Conservation (phyloP, 2,888 invertebrate species). For the Zhuqinia jingwanae region DNA sequence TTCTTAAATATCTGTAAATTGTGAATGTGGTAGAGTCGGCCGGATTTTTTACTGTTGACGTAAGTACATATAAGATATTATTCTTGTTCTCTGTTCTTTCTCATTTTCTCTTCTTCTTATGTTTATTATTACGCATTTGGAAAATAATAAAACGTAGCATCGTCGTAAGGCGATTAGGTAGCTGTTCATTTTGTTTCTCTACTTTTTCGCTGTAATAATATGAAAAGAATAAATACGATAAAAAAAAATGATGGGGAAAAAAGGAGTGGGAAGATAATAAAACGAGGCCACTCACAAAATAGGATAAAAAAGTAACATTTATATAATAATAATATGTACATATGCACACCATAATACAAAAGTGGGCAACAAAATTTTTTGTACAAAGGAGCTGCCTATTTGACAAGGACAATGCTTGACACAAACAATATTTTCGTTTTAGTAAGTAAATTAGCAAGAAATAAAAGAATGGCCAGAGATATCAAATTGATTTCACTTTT, state of each 20-base stretch:
- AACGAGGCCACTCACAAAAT: not conserved
- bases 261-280: slow-evolving; percentile 11
- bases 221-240: slow-evolving; percentile 18
- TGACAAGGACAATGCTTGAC: not conserved
- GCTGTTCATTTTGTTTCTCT: slow-evolving; percentile 28
- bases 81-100: not conserved
- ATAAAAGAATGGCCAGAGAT: too few species aligned
- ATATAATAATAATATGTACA: too few species aligned
- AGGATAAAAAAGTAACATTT: too few species aligned
- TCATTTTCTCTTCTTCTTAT: slow-evolving; percentile 21
- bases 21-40: too few species aligned
- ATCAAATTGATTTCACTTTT: too few species aligned
- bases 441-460: not conserved
- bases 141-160: not conserved
- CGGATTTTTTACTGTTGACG: not conserved
- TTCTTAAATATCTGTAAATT: slow-evolving; percentile 65
- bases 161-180: slow-evolving; percentile 24
- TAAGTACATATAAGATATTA: not conserved
- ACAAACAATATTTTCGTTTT: not conserved
- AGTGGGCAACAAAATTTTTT: too few species aligned
- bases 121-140: slow-evolving; percentile 2
- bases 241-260: slow-evolving; percentile 22
- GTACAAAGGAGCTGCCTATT: too few species aligned
- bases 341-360: too few species aligned
- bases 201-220: too few species aligned